Conservation (phyloP, 2,113 vertebrate species). For the Chlorodrepanis virens region DNA sequence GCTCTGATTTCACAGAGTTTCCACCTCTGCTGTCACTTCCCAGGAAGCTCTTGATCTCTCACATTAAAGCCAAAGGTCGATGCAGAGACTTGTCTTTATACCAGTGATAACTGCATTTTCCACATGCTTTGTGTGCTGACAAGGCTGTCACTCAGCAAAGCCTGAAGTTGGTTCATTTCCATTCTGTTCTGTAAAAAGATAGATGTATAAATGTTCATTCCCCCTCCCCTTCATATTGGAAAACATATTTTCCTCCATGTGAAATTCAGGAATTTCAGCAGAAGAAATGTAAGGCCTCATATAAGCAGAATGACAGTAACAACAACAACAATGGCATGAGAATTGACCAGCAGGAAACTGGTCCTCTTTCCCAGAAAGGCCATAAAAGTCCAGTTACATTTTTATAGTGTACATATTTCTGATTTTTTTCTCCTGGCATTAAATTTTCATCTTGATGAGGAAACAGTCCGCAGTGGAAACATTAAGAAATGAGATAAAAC, state of each 20-base stretch:
- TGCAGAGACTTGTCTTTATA: slow-evolving; percentile 35
- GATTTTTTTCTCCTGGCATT: neutral
- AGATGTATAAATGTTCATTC: neutral
- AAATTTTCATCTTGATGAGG: neutral
- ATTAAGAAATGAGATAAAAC: neutral
- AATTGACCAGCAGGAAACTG: neutral
- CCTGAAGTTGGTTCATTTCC: slow-evolving; percentile 68
- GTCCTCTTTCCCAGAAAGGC: neutral
- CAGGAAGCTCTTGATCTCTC: slow-evolving; percentile 21
- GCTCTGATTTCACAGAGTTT: neutral
- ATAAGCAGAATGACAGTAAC: neutral
- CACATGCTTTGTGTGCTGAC: slow-evolving; percentile 72
- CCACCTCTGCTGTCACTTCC: neutral
- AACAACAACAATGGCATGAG: neutral
- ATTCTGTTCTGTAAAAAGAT: neutral
- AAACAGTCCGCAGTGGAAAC: neutral
- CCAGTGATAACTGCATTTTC: slow-evolving; percentile 65
- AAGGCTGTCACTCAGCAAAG: slow-evolving; percentile 67
- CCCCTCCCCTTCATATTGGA: neutral
- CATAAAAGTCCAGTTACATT: neutral
- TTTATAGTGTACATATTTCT: neutral
- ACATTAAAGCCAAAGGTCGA: slow-evolving; percentile 70
- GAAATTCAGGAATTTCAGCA: neutral
- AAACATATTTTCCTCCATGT: neutral
- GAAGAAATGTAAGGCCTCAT: neutral